Evolutionary conservation across 35 echinoderm and acorn worm genomes (phyloP).

Genomic region (Diadema setosum): DNA sequence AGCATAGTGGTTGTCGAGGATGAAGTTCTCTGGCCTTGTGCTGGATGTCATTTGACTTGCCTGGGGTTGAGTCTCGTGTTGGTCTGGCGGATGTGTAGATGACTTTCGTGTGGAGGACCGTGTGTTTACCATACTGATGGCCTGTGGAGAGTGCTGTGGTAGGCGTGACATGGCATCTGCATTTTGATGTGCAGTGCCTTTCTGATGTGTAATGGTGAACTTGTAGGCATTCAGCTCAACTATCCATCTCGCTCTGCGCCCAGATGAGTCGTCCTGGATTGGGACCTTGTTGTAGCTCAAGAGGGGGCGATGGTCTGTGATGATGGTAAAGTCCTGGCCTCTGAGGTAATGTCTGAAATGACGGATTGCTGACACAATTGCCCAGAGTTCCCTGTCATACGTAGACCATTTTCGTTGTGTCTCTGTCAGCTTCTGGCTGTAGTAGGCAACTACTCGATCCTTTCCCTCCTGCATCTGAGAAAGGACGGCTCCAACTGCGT

Average conservation of each 20-base stretch:
- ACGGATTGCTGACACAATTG: constrained; percentile 54
- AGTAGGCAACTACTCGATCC: constrained; percentile 58
- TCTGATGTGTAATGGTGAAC: constrained; percentile 26
- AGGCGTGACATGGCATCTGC: not conserved
- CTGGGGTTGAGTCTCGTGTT: too few species aligned
- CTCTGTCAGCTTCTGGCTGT: constrained; percentile 35
- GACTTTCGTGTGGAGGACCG: too few species aligned
- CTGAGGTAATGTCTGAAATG: constrained; percentile 67
- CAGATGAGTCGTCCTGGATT: constrained; percentile 14
- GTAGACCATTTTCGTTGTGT: constrained; percentile 32
- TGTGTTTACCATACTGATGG: too few species aligned
- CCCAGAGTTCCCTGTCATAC: constrained; percentile 53
- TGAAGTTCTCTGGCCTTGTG: too few species aligned
- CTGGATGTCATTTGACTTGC: too few species aligned
- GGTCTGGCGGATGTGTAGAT: too few species aligned
- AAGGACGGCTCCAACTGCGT: constrained; percentile 58
- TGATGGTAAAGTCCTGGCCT: constrained; percentile 12
- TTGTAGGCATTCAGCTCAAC: constrained; percentile 19
- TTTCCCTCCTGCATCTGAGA: constrained; percentile 56
- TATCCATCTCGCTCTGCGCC: constrained; percentile 27
- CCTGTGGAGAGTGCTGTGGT: too few species aligned
- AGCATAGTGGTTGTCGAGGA: too few species aligned
- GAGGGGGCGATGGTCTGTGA: constrained; percentile 59
- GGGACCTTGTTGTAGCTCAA: not conserved
- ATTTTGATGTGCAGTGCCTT: not conserved